Conservation (phyloP, 2,888 invertebrate genomes). For the Hipparchia semele region DNA sequence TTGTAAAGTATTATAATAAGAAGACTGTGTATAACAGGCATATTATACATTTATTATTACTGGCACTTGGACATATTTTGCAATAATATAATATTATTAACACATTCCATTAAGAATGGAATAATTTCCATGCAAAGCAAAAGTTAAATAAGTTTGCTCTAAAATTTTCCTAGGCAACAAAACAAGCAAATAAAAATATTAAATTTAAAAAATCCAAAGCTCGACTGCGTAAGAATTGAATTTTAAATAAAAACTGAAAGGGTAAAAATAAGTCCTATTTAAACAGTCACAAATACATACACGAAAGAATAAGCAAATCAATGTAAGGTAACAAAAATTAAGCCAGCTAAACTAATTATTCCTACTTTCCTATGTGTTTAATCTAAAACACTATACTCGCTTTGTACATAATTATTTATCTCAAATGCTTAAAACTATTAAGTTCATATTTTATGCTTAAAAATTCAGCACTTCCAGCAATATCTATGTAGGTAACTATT, state of each 20-base stretch:
- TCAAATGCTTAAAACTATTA: too few relatives aligned
- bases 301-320: neutral
- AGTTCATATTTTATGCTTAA: too few relatives aligned
- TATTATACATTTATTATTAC: constrained; percentile 6
- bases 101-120: neutral
- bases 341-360: too few relatives aligned
- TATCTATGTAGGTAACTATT: too few relatives aligned
- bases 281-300: neutral
- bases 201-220: too few relatives aligned
- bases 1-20: neutral
- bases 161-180: neutral
- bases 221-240: too few relatives aligned
- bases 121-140: neutral
- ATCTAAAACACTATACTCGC: too few relatives aligned
- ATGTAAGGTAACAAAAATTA: neutral
- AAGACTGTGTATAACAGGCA: neutral
- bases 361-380: too few relatives aligned
- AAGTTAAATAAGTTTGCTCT: neutral
- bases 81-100: neutral
- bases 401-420: too few relatives aligned
- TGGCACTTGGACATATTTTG: neutral
- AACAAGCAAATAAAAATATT: too few relatives aligned
- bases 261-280: neutral
- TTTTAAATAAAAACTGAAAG: too few relatives aligned
- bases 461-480: too few relatives aligned